These are phyloP conservation scores for Strix uralensis DNA, from an alignment of 2,113 vertebrate genomes.

Conservation along the genomic window DNA sequence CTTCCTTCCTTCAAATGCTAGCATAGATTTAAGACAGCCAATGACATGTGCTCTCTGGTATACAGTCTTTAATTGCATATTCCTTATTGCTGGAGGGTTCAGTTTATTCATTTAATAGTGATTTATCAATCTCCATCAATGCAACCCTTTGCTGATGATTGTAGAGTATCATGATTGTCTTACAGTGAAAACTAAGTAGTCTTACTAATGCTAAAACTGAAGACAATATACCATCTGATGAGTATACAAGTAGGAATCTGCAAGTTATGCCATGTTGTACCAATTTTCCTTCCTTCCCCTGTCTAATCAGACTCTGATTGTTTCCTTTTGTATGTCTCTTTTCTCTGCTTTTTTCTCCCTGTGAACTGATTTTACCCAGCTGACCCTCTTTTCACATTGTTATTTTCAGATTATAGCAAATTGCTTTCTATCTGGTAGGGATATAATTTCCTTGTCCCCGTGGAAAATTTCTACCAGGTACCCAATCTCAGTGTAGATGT, in stretches of 20 bases:
- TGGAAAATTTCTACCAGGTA: constrained; percentile 9
- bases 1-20: background rate
- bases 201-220: background rate
- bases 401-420: constrained; percentile 53
- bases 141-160: background rate
- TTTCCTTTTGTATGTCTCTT: background rate
- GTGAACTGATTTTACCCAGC: background rate
- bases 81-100: background rate
- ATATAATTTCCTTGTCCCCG: background rate
- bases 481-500: background rate
- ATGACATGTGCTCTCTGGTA: background rate
- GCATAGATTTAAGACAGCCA: background rate
- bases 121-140: background rate
- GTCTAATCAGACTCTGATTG: background rate
- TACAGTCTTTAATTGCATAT: background rate
- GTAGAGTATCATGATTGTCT: background rate
- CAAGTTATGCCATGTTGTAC: background rate
- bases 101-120: background rate
- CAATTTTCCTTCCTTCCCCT: background rate
- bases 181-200: background rate
- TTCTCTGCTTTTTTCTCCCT: background rate
- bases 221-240: background rate
- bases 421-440: background rate
- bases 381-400: background rate
- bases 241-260: background rate